phyloP scores from a whole-genome alignment of 1,140 invertebrate species.

The Dreissena polymorpha region DNA sequence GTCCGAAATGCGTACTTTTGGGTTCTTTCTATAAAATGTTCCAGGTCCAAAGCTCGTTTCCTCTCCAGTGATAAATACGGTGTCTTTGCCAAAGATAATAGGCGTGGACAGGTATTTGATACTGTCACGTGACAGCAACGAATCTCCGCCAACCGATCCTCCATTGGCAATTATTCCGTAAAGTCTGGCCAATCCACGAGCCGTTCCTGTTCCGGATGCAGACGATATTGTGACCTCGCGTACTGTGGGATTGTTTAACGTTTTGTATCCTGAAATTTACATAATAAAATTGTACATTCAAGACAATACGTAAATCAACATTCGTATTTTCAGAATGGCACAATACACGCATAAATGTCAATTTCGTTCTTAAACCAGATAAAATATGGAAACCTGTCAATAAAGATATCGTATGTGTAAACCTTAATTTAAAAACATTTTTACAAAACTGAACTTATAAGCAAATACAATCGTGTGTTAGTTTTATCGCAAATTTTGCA shows the following conservation, averaged over 20 bases:
- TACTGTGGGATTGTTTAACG: slow-evolving; percentile 48
- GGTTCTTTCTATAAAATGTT: slow-evolving; percentile 40
- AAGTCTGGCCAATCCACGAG: slow-evolving; percentile 55
- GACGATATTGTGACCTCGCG: slow-evolving; percentile 44
- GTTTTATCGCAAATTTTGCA: no score
- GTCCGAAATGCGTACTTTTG: slow-evolving; percentile 16
- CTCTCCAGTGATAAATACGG: slow-evolving; percentile 37
- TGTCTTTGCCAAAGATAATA: slow-evolving; percentile 22
- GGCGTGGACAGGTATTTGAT: slow-evolving; percentile 40
- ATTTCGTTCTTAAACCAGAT: no score
- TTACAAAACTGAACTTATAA: no score
- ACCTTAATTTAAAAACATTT: no score
- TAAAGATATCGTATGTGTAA: no score
- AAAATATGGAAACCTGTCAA: no score
- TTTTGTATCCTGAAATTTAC: slow-evolving; percentile 1
- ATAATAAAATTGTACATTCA: no score
- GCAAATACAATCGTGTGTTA: no score
- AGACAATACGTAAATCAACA: no score
- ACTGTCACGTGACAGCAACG: slow-evolving; percentile 41
- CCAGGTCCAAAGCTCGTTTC: slow-evolving; percentile 12
- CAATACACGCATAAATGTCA: no score
- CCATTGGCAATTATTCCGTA: slow-evolving; percentile 58
- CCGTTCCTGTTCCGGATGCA: slow-evolving; percentile 46
- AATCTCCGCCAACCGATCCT: slow-evolving; percentile 37
- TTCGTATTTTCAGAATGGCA: no score